Evolutionary conservation across 2,113 vertebrate genomes (phyloP).

Genomic region (Orycteropus afer): DNA sequence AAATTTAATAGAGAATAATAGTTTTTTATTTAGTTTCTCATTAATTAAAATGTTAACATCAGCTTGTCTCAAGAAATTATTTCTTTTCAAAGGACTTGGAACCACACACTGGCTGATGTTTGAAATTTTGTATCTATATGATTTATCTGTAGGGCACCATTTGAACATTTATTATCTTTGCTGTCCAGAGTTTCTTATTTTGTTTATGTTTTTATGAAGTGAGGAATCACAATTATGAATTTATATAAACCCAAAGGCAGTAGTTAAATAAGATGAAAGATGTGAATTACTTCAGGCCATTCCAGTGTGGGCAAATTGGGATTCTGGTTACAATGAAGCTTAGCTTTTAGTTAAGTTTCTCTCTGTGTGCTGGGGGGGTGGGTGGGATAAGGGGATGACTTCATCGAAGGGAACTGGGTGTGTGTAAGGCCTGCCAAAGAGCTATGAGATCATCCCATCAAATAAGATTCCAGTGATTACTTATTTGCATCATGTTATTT

Average conservation of each 20-base stretch:
- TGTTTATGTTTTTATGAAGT: constrained; percentile 77
- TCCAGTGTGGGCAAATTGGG: background rate
- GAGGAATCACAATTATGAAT: constrained; percentile 77
- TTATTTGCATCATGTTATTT: background rate
- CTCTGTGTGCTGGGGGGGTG: background rate
- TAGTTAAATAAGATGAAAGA: constrained; percentile 71
- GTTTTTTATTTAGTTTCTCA: constrained; percentile 75
- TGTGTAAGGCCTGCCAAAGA: background rate
- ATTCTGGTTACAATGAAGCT: background rate
- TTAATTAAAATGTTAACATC: constrained; percentile 64
- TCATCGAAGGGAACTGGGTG: background rate
- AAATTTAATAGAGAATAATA: constrained; percentile 65
- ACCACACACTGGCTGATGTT: constrained; percentile 76
- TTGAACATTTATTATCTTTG: constrained; percentile 82
- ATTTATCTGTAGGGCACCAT: constrained; percentile 79
- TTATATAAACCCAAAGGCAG: constrained; percentile 57
- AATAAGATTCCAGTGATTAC: background rate
- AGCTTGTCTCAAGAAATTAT: constrained; percentile 48
- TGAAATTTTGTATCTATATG: constrained; percentile 80
- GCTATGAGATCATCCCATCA: background rate
- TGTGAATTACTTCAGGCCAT: constrained; percentile 29
- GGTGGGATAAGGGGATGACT: background rate
- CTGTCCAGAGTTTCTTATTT: constrained; percentile 64
- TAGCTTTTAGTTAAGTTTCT: background rate
- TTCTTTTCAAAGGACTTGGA: constrained; percentile 75